Conservation (phyloP, 2,888 invertebrate genomes). For the Drosophila dives region DNA sequence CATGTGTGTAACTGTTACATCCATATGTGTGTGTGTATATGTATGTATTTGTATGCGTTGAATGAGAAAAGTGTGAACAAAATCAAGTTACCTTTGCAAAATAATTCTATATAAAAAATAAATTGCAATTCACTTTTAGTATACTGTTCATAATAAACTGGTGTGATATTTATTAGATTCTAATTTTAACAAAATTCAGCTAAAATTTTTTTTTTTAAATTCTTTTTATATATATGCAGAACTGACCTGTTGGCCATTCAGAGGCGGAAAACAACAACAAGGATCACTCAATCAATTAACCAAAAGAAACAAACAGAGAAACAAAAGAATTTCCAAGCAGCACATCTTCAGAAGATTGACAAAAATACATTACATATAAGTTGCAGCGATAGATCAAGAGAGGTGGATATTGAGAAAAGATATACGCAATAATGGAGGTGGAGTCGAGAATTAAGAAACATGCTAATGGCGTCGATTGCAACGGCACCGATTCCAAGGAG, state of each 20-base stretch:
- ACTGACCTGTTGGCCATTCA: neutral
- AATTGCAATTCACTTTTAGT: neutral
- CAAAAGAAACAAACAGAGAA: neutral
- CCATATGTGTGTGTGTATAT: slow-evolving; percentile 1
- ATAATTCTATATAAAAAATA: neutral
- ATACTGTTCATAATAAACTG: neutral
- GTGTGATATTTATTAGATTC: neutral
- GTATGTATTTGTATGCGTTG: neutral
- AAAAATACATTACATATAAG: neutral
- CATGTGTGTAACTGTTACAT: slow-evolving; percentile 1
- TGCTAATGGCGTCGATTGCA: slow-evolving; percentile 51
- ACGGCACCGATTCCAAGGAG: slow-evolving; percentile 79
- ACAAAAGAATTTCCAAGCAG: slow-evolving; percentile 3
- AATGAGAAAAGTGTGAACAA: neutral
- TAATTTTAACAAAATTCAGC: neutral
- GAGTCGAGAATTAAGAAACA: slow-evolving; percentile 66
- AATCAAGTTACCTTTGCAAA: neutral
- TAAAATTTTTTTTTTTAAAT: too few relatives aligned
- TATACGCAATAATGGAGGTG: slow-evolving; percentile 64
- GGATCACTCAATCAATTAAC: slow-evolving; percentile 6
- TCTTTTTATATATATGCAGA: neutral
- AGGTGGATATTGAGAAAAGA: slow-evolving; percentile 2
- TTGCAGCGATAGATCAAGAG: neutral
- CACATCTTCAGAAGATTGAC: slow-evolving; percentile 5
- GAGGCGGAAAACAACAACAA: slow-evolving; percentile 7